These are phyloP conservation scores for Syritta pipiens DNA, from an alignment of 2,888 invertebrate genomes.

Conservation along the genomic window DNA sequence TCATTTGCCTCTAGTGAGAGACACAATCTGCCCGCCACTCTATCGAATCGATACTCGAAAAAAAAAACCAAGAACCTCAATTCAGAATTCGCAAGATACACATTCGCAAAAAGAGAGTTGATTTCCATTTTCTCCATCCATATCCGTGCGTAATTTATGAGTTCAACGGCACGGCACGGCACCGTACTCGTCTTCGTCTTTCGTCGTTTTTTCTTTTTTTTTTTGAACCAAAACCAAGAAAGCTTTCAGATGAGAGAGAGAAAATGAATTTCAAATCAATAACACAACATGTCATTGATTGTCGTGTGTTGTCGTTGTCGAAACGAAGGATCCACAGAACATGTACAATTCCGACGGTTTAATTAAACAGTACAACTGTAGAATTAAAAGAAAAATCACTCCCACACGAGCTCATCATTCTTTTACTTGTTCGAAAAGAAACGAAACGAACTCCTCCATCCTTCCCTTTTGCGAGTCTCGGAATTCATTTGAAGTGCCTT, in stretches of 20 bases:
- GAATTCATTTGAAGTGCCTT: slow-evolving; percentile 39
- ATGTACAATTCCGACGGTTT: slow-evolving; percentile 29
- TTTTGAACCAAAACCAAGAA: background rate
- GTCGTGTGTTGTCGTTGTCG: slow-evolving; percentile 15
- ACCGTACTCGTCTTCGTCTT: background rate
- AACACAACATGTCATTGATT: slow-evolving; percentile 49
- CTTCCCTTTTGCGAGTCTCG: too few species aligned
- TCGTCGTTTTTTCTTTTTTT: background rate
- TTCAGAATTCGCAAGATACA: background rate
- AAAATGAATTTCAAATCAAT: slow-evolving; percentile 56
- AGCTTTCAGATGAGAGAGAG: background rate
- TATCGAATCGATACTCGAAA: background rate
- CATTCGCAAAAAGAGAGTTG: background rate
- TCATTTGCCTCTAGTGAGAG: background rate
- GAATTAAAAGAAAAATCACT: slow-evolving; percentile 16
- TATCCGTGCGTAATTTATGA: slow-evolving; percentile 40
- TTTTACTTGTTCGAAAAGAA: background rate
- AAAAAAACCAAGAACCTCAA: background rate
- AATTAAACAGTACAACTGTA: slow-evolving; percentile 47
- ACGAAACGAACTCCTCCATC: too few species aligned
- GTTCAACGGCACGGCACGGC: slow-evolving; percentile 41
- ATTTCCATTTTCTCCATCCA: background rate
- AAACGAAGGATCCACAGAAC: background rate
- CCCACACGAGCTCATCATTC: slow-evolving; percentile 1
- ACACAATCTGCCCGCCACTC: background rate